Conservation (phyloP, 2,113 vertebrate genomes). For the Chionis minor region DNA sequence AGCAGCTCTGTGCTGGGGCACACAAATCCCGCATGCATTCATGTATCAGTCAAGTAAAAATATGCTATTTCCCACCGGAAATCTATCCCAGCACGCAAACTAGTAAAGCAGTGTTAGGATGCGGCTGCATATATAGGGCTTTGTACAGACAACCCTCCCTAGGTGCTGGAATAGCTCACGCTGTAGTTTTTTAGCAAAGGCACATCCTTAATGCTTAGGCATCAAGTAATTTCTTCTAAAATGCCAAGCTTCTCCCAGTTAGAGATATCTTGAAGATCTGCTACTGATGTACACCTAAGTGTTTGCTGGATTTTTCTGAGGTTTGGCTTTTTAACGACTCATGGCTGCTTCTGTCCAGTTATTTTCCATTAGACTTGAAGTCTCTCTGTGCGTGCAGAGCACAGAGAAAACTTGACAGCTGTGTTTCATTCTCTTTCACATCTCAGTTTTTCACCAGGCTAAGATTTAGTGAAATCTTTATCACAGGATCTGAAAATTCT, state of each 20-base stretch:
- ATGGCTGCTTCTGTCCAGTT: not conserved
- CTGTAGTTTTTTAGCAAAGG: not conserved
- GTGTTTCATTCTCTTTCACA: not conserved
- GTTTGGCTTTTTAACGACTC: not conserved
- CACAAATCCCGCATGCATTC: not conserved
- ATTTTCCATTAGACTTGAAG: not conserved
- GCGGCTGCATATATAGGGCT: not conserved
- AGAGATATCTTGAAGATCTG: not conserved
- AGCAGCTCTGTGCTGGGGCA: not conserved
- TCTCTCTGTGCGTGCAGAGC: not conserved
- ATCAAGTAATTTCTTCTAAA: not conserved
- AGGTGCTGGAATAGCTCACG: not conserved
- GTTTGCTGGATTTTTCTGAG: not conserved
- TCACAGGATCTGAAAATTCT: not conserved
- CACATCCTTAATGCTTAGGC: not conserved
- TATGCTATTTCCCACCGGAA: slow-evolving; percentile 21
- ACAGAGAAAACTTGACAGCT: not conserved
- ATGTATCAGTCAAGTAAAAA: not conserved
- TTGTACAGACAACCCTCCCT: not conserved
- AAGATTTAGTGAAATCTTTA: not conserved
- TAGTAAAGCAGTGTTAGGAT: not conserved
- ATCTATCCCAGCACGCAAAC: not conserved
- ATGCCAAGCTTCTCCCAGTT: not conserved
- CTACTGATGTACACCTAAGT: not conserved
- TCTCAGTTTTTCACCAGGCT: not conserved